These are phyloP conservation scores for Achroia grisella DNA, from an alignment of 1,140 invertebrate genomes.

Conservation along the genomic window DNA sequence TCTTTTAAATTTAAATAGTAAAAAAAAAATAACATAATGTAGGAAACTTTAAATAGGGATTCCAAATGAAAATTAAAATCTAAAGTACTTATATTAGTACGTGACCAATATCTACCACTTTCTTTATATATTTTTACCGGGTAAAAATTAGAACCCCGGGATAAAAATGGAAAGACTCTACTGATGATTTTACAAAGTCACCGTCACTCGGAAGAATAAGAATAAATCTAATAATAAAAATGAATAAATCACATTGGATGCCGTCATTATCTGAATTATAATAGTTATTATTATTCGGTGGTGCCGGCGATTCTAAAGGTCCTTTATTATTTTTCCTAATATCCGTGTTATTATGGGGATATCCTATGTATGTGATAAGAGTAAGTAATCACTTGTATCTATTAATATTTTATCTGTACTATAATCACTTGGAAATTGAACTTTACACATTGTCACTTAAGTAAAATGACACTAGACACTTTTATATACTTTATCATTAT, in stretches of 20 bases:
- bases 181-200: constrained; percentile 90
- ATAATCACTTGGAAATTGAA: too few species aligned
- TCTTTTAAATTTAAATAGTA: too few species aligned
- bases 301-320: constrained; percentile 91
- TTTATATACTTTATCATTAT: too few species aligned
- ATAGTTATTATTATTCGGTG: constrained; percentile 93
- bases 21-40: too few species aligned
- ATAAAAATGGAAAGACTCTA: constrained; percentile 94
- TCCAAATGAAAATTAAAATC: too few species aligned
- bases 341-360: constrained; percentile 91
- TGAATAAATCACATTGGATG: constrained; percentile 86
- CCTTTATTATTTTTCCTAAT: constrained; percentile 89
- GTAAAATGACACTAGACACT: too few species aligned
- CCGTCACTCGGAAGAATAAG: constrained; percentile 87
- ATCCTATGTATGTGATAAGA: constrained; percentile 93
- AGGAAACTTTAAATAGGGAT: too few species aligned
- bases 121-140: constrained; percentile 56
- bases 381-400: constrained; percentile 63
- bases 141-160: constrained; percentile 86
- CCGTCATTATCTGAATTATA: constrained; percentile 89
- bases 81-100: too few species aligned
- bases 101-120: too few species aligned
- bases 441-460: too few species aligned
- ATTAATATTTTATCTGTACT: too few species aligned
- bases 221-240: constrained; percentile 85